These are phyloP conservation scores for Okamejei kenojei DNA, from an alignment of 2,797 vertebrate species.

Conservation along the genomic window DNA sequence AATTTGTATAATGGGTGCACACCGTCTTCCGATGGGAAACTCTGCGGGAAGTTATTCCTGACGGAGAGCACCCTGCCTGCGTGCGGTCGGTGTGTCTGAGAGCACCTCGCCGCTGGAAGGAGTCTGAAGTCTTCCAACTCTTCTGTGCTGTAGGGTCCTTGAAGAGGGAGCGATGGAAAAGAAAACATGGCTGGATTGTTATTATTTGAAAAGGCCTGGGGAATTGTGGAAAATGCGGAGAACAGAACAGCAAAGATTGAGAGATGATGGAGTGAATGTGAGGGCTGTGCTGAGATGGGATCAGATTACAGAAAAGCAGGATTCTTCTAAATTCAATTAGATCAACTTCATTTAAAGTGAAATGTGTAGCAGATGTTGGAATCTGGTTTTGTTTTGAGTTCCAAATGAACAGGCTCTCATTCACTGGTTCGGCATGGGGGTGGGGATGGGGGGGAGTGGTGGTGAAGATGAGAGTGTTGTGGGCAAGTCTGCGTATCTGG, in stretches of 20 bases:
- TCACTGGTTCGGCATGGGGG: neutral
- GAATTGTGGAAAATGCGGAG: neutral
- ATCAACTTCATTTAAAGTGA: slow-evolving; percentile 8
- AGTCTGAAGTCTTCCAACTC: neutral
- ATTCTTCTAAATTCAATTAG: slow-evolving; percentile 1
- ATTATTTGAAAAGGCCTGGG: neutral
- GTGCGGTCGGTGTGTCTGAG: neutral
- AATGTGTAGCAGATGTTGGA: slow-evolving; percentile 19
- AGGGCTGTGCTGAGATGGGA: neutral
- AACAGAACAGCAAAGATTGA: neutral
- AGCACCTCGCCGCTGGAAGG: neutral
- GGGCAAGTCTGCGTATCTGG: too few species aligned
- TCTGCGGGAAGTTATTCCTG: too few species aligned
- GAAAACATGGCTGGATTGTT: neutral
- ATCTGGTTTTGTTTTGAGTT: slow-evolving; percentile 18
- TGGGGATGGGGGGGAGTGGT: neutral
- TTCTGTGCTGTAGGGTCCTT: neutral
- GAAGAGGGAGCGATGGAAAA: neutral
- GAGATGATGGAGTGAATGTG: neutral
- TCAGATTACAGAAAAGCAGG: neutral
- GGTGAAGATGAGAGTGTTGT: neutral
- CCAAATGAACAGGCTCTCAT: neutral
- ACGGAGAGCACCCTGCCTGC: neutral
- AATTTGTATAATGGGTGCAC: too few species aligned
- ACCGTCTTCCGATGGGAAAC: too few species aligned